These are phyloP conservation scores for Cettia cetti DNA, from an alignment of 2,113 vertebrate genomes.

Conservation along the genomic window DNA sequence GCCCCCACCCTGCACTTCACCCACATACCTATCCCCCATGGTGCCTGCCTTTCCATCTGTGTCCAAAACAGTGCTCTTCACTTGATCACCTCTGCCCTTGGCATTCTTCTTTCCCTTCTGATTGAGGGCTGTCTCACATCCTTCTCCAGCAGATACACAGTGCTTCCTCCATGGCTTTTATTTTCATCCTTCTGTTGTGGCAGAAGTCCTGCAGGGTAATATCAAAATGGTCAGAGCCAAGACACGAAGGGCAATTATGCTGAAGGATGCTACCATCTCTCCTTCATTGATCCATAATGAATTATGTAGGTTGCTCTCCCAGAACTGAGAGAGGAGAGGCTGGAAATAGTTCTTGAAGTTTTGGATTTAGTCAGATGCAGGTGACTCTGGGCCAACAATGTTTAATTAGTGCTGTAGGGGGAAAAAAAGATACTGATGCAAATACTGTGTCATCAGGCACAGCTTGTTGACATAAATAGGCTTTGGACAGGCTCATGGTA, in stretches of 20 bases:
- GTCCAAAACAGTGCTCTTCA: neutral
- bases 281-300: neutral
- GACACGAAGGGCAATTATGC: neutral
- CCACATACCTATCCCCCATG: neutral
- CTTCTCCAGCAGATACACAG: neutral
- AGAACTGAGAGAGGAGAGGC: neutral
- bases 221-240: neutral
- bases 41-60: neutral
- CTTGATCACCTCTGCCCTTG: neutral
- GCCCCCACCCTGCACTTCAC: neutral
- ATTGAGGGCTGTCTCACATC: neutral
- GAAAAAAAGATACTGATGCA: neutral
- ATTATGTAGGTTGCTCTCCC: neutral
- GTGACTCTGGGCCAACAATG: neutral
- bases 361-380: neutral
- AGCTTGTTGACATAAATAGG: neutral
- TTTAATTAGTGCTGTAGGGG: neutral
- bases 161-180: neutral
- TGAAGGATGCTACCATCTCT: neutral
- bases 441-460: neutral
- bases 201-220: neutral
- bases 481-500: conserved; percentile 1
- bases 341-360: neutral
- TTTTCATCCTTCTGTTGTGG: neutral
- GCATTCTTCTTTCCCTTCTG: neutral